Evolutionary conservation across 1,140 invertebrate species (phyloP).

Genomic region (Antheraea mylitta): DNA sequence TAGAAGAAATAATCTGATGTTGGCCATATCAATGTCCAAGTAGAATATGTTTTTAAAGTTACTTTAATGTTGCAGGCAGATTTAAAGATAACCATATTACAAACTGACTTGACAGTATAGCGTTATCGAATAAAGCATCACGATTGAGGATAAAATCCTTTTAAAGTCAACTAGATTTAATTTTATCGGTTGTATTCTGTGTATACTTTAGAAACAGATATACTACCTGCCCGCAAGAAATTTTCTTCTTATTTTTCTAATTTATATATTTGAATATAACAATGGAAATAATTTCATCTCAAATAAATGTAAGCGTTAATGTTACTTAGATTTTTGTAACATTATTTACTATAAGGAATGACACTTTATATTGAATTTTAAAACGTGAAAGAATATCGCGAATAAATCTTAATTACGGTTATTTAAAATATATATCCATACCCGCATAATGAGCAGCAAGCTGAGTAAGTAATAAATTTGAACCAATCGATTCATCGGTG

Average conservation of each 20-base stretch:
- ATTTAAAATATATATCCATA: not conserved
- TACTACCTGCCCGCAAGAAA: not conserved
- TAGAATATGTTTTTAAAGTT: slow-evolving; percentile 3
- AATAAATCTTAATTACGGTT: not conserved
- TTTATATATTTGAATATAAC: not conserved
- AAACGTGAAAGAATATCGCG: not conserved
- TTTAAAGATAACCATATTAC: not conserved
- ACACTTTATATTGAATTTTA: not conserved
- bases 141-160: too few species aligned
- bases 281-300: too few species aligned
- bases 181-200: too few species aligned
- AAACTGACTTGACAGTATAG: not conserved
- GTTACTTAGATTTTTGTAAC: too few species aligned
- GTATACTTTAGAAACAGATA: too few species aligned
- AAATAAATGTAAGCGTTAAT: too few species aligned
- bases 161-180: too few species aligned
- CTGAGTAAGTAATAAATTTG: not conserved
- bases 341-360: too few species aligned
- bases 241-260: not conserved
- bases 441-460: not conserved
- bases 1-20: not conserved
- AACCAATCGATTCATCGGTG: not conserved
- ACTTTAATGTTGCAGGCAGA: not conserved
- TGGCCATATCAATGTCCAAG: not conserved
- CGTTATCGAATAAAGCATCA: not conserved